phyloP scores from a whole-genome alignment of 2,797 vertebrate species.

The Gobio occitaniae region DNA sequence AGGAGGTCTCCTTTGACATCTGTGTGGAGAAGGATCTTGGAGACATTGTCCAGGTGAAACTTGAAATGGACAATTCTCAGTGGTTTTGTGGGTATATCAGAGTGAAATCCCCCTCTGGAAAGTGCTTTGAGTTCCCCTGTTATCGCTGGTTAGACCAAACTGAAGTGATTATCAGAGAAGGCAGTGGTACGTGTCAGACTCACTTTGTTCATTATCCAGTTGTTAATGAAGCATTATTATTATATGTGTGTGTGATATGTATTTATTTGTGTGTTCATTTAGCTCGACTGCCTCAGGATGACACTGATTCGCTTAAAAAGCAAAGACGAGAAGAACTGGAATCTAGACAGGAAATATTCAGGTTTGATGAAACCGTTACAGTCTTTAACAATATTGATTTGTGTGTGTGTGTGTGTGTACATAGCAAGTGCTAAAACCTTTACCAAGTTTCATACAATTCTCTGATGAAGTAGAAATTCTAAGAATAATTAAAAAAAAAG shows the following conservation, averaged over 20 bases:
- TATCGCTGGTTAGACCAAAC: constrained; percentile 88
- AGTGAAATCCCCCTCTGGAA: constrained; percentile 88
- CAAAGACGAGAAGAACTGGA: neutral
- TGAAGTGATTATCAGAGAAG: too few relatives aligned
- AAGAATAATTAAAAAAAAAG: too few relatives aligned
- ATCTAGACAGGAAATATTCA: constrained; percentile 78
- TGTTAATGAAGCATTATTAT: too few relatives aligned
- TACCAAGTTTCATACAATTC: too few relatives aligned
- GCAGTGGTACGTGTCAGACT: too few relatives aligned
- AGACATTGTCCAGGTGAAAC: constrained; percentile 87
- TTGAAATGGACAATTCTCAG: constrained; percentile 91
- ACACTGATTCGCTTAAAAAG: neutral
- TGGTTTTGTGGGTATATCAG: constrained; percentile 93
- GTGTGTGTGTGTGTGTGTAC: too few relatives aligned
- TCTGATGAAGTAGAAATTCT: too few relatives aligned
- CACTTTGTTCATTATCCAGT: too few relatives aligned
- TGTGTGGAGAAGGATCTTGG: constrained; percentile 86
- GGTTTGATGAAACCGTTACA: constrained; percentile 70
- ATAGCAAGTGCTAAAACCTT: too few relatives aligned
- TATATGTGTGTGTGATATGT: neutral
- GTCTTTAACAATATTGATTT: too few relatives aligned
- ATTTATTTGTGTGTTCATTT: neutral
- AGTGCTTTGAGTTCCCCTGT: constrained; percentile 69
- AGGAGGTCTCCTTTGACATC: constrained; percentile 93
- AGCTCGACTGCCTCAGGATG: constrained; percentile 13